Percentiles rank a stretch among this genome's conserved stretches.
Evolutionary conservation across 2,888 invertebrate species (phyloP).

Genomic region (Endotricha flammealis): DNA sequence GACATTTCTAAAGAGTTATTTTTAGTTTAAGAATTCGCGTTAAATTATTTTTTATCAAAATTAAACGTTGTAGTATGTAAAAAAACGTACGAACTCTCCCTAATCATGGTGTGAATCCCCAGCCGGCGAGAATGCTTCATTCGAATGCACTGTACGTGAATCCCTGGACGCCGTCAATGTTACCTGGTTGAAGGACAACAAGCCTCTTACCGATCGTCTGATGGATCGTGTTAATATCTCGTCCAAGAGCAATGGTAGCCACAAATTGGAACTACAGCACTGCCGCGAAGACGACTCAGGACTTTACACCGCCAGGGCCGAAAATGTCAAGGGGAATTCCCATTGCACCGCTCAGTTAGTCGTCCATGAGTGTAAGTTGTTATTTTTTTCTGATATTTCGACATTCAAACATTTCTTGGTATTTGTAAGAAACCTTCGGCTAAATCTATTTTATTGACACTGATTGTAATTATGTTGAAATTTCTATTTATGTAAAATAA

Average conservation of each 20-base stretch:
- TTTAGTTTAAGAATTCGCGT: no score
- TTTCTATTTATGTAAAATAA: no score
- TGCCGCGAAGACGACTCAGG: constrained; percentile 89
- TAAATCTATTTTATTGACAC: background rate
- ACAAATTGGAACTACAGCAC: constrained; percentile 86
- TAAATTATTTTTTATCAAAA: no score
- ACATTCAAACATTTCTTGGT: constrained; percentile 17
- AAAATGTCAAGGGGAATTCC: constrained; percentile 87
- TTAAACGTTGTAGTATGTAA: no score
- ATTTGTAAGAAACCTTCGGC: constrained; percentile 1
- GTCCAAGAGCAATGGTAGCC: constrained; percentile 75
- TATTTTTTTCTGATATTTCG: constrained; percentile 13
- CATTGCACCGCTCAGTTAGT: constrained; percentile 92
- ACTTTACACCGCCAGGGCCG: constrained; percentile 92
- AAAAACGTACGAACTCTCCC: constrained; percentile 54
- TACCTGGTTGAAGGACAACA: constrained; percentile 93
- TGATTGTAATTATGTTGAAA: no score
- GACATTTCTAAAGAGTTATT: no score
- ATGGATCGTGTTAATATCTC: constrained; percentile 85
- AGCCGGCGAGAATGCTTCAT: constrained; percentile 91
- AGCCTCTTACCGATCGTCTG: constrained; percentile 84
- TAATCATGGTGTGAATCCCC: constrained; percentile 55
- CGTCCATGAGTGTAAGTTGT: constrained; percentile 87
- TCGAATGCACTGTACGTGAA: constrained; percentile 85
- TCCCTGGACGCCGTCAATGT: constrained; percentile 81